Percentiles rank a stretch among this genome's conserved stretches.
Conservation (phyloP, 1,140 invertebrate genomes). For the Drosophila takahashii region DNA sequence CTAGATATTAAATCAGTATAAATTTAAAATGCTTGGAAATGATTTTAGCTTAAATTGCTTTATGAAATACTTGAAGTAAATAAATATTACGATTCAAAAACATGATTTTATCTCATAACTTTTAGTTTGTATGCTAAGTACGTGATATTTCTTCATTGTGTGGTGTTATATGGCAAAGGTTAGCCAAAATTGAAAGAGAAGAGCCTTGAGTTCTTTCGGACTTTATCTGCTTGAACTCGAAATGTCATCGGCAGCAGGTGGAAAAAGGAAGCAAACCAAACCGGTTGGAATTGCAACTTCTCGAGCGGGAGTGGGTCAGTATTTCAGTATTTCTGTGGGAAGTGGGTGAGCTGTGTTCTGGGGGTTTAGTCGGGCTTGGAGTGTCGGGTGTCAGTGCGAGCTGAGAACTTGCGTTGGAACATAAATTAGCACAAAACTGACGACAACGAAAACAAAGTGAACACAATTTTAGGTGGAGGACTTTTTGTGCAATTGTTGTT, state of each 20-base stretch:
- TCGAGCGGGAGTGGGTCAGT: slow-evolving; percentile 28
- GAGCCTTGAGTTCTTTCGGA: slow-evolving; percentile 40
- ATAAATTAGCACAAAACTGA: slow-evolving; percentile 41
- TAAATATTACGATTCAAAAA: neutral
- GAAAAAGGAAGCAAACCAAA: slow-evolving; percentile 40
- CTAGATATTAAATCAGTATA: neutral
- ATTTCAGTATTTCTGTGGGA: slow-evolving; percentile 18
- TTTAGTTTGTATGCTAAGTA: too few relatives aligned
- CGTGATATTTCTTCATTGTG: neutral
- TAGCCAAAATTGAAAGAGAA: slow-evolving; percentile 25
- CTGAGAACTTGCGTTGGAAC: slow-evolving; percentile 22
- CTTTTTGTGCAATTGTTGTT: slow-evolving; percentile 15
- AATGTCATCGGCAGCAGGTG: slow-evolving; percentile 42
- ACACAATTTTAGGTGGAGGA: slow-evolving; percentile 23
- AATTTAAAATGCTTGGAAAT: neutral
- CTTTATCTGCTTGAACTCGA: slow-evolving; percentile 37
- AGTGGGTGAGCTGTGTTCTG: slow-evolving; percentile 20
- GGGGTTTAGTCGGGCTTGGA: neutral
- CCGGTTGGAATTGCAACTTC: slow-evolving; percentile 38
- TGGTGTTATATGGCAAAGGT: slow-evolving; percentile 32
- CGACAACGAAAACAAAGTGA: slow-evolving; percentile 29
- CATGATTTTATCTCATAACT: neutral
- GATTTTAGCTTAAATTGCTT: neutral
- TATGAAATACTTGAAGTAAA: neutral
- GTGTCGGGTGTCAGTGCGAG: slow-evolving; percentile 11